Evolutionary conservation across 2,797 vertebrate species (phyloP).

Genomic region (Phrynocephalus guinanensis): DNA sequence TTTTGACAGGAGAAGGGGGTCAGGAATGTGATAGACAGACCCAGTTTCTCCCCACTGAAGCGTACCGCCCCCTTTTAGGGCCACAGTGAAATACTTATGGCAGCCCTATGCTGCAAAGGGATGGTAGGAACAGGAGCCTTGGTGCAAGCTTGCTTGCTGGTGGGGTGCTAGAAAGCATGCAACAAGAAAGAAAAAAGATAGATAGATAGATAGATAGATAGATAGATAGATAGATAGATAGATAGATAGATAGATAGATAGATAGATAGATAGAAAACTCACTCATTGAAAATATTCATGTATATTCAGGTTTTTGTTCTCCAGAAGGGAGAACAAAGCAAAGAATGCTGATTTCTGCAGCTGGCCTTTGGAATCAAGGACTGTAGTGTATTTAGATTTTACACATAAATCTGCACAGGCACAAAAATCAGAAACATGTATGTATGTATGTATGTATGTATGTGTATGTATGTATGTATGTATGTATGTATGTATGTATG

Average conservation of each 20-base stretch:
- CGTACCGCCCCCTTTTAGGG: not conserved
- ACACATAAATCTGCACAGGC: not conserved
- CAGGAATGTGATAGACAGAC: not conserved
- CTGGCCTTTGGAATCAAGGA: not conserved
- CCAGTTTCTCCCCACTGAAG: not conserved
- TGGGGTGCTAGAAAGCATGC: not conserved
- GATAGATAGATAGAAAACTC: too few species aligned
- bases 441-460: too few species aligned
- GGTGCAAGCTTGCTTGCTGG: not conserved
- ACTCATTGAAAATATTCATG: not conserved
- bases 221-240: too few species aligned
- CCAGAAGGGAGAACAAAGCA: not conserved
- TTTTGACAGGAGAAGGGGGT: conserved; percentile 17
- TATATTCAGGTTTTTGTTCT: not conserved
- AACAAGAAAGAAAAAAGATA: too few species aligned
- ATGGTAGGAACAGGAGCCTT: not conserved
- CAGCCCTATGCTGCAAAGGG: not conserved
- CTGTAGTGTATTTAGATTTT: not conserved
- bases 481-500: too few species aligned
- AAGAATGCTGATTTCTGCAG: not conserved
- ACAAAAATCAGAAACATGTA: not conserved
- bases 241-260: too few species aligned
- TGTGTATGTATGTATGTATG: too few species aligned
- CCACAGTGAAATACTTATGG: too few species aligned
- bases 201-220: too few species aligned